Base-by-base conservation (phyloP, 2,888 invertebrate species). In the Epistrophella euchroma region DNA sequence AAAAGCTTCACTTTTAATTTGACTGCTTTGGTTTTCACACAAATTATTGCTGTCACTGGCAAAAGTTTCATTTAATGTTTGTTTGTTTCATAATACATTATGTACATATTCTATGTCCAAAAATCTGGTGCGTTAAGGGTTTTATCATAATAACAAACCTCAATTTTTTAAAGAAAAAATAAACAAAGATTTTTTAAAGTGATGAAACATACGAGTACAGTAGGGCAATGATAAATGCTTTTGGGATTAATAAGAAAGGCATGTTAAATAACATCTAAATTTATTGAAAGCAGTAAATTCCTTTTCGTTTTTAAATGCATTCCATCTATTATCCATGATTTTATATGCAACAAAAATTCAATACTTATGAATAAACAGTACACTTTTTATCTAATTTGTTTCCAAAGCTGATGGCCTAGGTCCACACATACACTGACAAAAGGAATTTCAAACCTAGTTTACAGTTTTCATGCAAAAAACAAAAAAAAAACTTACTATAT, bases 111-210 rank as follows among this genome's bases (percentile, higher is more conserved):
- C 22, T 50, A 5, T 4, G 11, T 19, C 52, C 15, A 17, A 45
- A 45, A 40, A 40, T 11, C 4, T 28, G 47, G 71, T 75, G 60
- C 79, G 60, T 58, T 72, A 60, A 22, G 15, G 55, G 25, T 28
- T 28, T 28, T 52, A 52, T 28, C 25, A 4, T 52, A 37, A 22
- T n/a, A n/a, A 1, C 9, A n/a, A 22, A 40, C 40, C 15, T n/a
- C 9, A 19, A 60, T 3, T 35, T 13, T 9, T 13, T 35, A 35
- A 56, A 32, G 32, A 56, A 56, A 50, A 76, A 71, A 19, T n/a
- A 50, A 56, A 43, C 17, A 56, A 35, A 32, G n/a, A 32, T 10
- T 35, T 56, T 35, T 10, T 17, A 56, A 56, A 35, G 28, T 17
- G 17, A 55, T 32, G 55, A 17, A 55, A 17, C 28, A 32, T 17